Evolutionary conservation across 2,797 vertebrate genomes (phyloP), one percentile per base, ranked within the genome.

Genomic region (Pitangus sulphuratus): DNA sequence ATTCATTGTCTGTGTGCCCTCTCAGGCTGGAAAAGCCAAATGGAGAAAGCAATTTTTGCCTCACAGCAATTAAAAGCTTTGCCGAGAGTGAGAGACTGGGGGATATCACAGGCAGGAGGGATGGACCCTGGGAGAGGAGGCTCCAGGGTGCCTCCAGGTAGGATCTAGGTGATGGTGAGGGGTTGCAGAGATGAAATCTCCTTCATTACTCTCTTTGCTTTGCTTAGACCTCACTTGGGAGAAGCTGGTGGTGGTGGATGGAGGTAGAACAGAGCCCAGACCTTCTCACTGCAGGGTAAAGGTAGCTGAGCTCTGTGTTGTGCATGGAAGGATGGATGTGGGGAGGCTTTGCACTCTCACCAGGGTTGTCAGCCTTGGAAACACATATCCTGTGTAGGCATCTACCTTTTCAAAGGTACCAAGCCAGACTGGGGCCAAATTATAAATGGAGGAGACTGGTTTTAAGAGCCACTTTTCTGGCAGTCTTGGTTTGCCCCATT

Each of bases 311-410:
- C 35, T 28, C 64, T 22, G 47, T 33, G 62, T 57, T 91, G 39
- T 14, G 51, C 56, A 1, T 9, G 0, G 0, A 4, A 17, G 60
- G 61, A 12, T 65, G 80, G 39, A 9, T 17, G 17, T 1, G 2
- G n/a, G 33, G 60, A 71, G 42, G 48, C 39, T n/a, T 24, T 33
- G 70, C 35, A 3, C 61, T 48, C 10, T 50, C n/a, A 11, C 31
- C 66, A 54, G 30, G 21, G 50, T 31, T 70, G 11, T 50, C 64
- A 83, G 44, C 40, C 53, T 48, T 35, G 45, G 16, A 86, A 65
- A 33, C 37, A 31, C 0, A 0, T 1, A 12, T 17, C 3, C 3
- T 13, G 8, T 21, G 25, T 39, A 61, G 53, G 8, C 12, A 37
- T 18, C 31, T 9, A 3, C 14, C 30, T 48, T 78, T 85, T 50